Evolutionary conservation across 2,797 vertebrate genomes (phyloP).

Genomic region (Varecia variegata): DNA sequence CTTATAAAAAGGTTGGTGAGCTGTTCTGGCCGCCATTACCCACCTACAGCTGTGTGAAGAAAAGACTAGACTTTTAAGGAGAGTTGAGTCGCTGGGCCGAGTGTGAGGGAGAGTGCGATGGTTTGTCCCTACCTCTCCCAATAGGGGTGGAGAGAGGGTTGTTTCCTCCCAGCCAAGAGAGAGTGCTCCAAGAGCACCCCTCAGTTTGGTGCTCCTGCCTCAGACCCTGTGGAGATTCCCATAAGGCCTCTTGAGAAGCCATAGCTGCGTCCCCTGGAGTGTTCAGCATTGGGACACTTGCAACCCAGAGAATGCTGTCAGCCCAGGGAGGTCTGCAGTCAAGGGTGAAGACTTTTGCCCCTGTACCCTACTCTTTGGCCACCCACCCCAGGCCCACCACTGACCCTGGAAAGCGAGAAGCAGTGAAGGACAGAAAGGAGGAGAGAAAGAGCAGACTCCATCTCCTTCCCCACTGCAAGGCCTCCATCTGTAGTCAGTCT

Average conservation of each 20-base stretch:
- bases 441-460: background rate
- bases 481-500: background rate
- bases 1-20: background rate
- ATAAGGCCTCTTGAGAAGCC: background rate
- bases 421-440: background rate
- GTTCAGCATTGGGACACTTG: background rate
- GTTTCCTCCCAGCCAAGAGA: background rate
- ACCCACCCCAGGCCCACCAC: background rate
- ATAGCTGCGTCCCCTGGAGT: background rate
- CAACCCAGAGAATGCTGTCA: background rate
- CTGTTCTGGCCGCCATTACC: background rate
- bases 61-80: background rate
- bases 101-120: background rate
- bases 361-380: background rate
- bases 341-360: background rate
- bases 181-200: background rate
- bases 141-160: rapidly evolving
- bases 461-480: background rate
- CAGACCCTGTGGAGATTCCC: background rate
- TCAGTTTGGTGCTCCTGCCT: background rate
- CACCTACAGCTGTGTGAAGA: background rate
- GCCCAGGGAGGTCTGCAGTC: background rate
- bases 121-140: background rate
- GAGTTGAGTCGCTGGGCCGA: background rate
- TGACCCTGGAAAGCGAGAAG: background rate